Base-by-base conservation (phyloP, 2,113 vertebrate genomes). In the Daphoenositta chrysoptera region DNA sequence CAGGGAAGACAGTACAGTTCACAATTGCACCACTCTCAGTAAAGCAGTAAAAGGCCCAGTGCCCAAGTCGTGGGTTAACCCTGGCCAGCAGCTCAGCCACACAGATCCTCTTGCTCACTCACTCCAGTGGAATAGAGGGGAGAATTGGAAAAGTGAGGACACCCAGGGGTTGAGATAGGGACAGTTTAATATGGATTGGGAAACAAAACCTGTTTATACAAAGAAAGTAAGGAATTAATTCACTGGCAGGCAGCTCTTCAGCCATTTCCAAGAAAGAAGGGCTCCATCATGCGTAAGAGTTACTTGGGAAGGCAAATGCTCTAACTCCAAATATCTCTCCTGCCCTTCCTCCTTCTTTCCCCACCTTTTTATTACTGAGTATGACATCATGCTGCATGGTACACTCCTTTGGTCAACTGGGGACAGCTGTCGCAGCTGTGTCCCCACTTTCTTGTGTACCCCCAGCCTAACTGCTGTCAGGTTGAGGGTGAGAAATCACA, bases 141-240 rank as follows among this genome's bases (percentile, higher is more conserved):
- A 77, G 23, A 70, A 77, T 1, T 5, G 2, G 17, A 72, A 90
- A 24, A n/a, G 14, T 44, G 26, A 42, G 10, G 83, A 56, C 60
- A 72, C 10, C 2, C 1, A 0, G 1, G 0, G 1, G 0, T 30
- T 84, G 40, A 65, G 23, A 51, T 30, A 68, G 53, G 28, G 22
- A 28, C 37, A 57, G 3, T 39, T 80, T 53, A 44, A 44, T 13
- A 35, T 11, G 14, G 15, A 72, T 80, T 71, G 20, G 26, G 21
- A 82, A 92, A 69, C 20, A 73, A 75, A 83, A 61, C 4, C 14
- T 42, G 11, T 33, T 17, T 31, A 35, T 7, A 1, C 8, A 72
- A 63, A 20, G 33, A 69, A 50, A 72, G 10, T 15, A 64, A 92
- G 27, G 11, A 61, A 57, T 39, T 65, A 7, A 37, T 92, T 72